A percentile compares a stretch with the other conserved stretches of the same genome.
phyloP scores from a whole-genome alignment of 2,888 invertebrate genomes.

The Heliconius erato region DNA sequence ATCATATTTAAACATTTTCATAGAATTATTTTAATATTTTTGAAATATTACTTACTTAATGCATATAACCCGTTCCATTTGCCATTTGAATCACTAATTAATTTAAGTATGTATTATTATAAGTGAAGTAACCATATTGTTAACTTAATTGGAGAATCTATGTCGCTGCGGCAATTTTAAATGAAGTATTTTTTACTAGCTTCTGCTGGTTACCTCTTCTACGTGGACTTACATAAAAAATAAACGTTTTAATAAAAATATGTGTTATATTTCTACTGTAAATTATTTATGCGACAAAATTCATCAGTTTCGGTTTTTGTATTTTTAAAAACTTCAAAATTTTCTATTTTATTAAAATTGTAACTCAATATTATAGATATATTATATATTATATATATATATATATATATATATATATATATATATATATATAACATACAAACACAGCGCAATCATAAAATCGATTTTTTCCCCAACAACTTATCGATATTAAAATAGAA shows the following conservation, averaged over 20 bases:
- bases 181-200: not conserved
- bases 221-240: not conserved
- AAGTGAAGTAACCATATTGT: not conserved
- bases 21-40: not conserved
- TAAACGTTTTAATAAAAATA: not conserved
- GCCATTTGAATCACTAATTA: slow-evolving; percentile 15
- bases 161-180: not conserved
- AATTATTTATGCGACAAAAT: not conserved
- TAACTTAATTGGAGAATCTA: slow-evolving; percentile 5
- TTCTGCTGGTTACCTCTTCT: not conserved
- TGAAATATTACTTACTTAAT: not conserved
- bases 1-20: not conserved
- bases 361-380: not conserved
- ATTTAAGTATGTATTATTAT: slow-evolving; percentile 1
- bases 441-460: not conserved
- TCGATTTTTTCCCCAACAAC: not conserved
- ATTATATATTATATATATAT: not conserved
- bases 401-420: too few species aligned
- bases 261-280: not conserved
- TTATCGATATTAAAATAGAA: slow-evolving; percentile 19
- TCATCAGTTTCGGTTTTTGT: too few species aligned
- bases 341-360: too few species aligned
- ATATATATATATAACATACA: not conserved
- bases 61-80: not conserved
- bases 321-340: too few species aligned